These are phyloP conservation scores for Achatina immaculata DNA, from an alignment of 1,140 invertebrate genomes.

Conservation along the genomic window DNA sequence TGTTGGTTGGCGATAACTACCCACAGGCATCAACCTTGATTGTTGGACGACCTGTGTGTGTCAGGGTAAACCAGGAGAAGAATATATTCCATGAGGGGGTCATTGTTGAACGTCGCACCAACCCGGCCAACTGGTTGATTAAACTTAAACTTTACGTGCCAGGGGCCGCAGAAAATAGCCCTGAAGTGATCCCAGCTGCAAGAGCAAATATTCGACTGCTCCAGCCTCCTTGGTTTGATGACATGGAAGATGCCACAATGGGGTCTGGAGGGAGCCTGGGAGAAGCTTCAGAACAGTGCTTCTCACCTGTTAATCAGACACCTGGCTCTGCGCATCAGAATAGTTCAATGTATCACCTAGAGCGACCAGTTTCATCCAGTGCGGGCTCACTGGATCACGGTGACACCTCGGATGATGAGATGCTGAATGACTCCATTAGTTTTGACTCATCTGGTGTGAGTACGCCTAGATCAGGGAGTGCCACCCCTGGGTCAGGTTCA, in stretches of 20 bases:
- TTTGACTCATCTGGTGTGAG: constrained; percentile 66
- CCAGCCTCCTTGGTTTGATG: constrained; percentile 94
- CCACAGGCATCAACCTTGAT: constrained; percentile 84
- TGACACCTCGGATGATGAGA: constrained; percentile 66
- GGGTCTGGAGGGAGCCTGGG: constrained; percentile 24
- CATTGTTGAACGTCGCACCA: constrained; percentile 81
- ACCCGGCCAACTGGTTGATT: constrained; percentile 66
- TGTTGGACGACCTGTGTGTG: constrained; percentile 77
- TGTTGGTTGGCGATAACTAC: constrained; percentile 93
- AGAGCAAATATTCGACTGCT: constrained; percentile 90
- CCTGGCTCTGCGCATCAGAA: constrained; percentile 70
- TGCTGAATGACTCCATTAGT: constrained; percentile 59
- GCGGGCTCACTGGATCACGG: constrained; percentile 53
- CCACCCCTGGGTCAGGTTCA: constrained; percentile 67
- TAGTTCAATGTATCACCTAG: constrained; percentile 78
- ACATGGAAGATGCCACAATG: constrained; percentile 80
- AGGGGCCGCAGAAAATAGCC: background rate
- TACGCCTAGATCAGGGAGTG: constrained; percentile 72
- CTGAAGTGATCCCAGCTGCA: constrained; percentile 75
- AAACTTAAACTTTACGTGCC: background rate
- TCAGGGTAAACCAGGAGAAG: constrained; percentile 74
- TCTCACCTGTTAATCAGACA: constrained; percentile 33
- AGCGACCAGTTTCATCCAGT: constrained; percentile 42
- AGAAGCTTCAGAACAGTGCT: constrained; percentile 28
- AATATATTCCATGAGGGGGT: constrained; percentile 85